Percentiles rank a stretch among this genome's conserved stretches.
These are phyloP conservation scores for Pteria penguin DNA, from an alignment of 2,888 invertebrate genomes.

Conservation along the genomic window DNA sequence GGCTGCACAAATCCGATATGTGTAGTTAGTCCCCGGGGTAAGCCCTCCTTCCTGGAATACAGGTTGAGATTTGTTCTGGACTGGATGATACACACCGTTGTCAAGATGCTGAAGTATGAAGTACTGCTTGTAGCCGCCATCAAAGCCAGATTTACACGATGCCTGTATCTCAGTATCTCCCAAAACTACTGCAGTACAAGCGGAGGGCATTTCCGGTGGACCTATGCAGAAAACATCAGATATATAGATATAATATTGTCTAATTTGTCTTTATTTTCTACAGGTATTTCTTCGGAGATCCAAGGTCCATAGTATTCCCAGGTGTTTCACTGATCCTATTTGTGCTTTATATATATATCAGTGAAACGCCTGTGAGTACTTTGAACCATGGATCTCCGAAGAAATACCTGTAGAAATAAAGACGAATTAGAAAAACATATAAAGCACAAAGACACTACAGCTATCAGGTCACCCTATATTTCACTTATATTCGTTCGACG, in stretches of 20 bases:
- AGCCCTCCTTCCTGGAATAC: constrained; percentile 14
- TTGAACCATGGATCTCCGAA: too few species aligned
- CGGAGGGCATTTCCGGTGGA: constrained; percentile 39
- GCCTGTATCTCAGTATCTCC: constrained; percentile 12
- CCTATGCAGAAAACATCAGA: constrained; percentile 12
- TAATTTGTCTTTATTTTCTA: neutral
- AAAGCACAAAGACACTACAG: too few species aligned
- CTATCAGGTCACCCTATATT: too few species aligned
- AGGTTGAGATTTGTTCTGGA: constrained; percentile 4
- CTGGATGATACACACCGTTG: constrained; percentile 2
- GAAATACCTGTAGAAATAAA: too few species aligned
- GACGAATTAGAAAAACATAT: too few species aligned
- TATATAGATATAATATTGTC: neutral
- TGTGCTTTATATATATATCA: neutral
- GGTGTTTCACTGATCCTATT: neutral
- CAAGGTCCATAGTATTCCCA: too few species aligned
- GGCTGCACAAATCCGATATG: constrained; percentile 25
- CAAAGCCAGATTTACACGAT: constrained; percentile 36
- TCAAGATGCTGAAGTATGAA: constrained; percentile 32
- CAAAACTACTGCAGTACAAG: constrained; percentile 9
- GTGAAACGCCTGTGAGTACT: too few species aligned
- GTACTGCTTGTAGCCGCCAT: constrained; percentile 34
- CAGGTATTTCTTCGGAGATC: too few species aligned
- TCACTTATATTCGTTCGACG: too few species aligned
- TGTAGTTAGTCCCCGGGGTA: constrained; percentile 23